phyloP scores from a whole-genome alignment of 1,140 invertebrate genomes.

The Stegodyphus dumicola region DNA sequence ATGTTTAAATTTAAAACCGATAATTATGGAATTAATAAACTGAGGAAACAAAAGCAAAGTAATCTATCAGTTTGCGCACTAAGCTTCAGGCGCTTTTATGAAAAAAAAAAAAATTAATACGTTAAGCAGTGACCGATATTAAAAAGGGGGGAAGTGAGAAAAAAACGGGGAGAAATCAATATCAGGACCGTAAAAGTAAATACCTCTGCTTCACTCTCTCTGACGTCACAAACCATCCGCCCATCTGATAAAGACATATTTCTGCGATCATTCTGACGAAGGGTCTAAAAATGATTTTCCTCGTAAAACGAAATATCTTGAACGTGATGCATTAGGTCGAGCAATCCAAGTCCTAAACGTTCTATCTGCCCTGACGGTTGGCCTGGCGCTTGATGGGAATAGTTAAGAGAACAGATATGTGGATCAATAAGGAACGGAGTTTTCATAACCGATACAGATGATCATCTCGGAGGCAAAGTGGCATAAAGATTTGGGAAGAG shows the following conservation, averaged over 20 bases:
- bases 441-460: not conserved
- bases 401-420: constrained; percentile 48
- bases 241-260: constrained; percentile 15
- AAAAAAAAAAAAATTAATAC: no score
- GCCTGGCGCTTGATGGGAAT: constrained; percentile 48
- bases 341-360: constrained; percentile 42
- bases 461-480: no score
- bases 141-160: no score
- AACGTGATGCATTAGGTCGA: constrained; percentile 50
- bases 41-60: no score
- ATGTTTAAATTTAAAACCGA: no score
- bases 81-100: no score
- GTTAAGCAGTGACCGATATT: no score
- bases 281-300: constrained; percentile 46
- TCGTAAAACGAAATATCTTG: constrained; percentile 57
- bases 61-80: no score
- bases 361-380: not conserved
- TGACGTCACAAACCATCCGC: not conserved
- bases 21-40: no score
- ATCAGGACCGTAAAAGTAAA: no score
- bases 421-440: constrained; percentile 32
- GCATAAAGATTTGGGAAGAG: no score
- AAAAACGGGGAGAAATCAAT: no score
- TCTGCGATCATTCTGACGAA: constrained; percentile 29
- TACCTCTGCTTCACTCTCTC: not conserved